A percentile compares a stretch with the other conserved stretches of the same genome.
These are phyloP conservation scores for Andrena chrysosceles DNA, from an alignment of 2,888 invertebrate genomes.

Conservation along the genomic window DNA sequence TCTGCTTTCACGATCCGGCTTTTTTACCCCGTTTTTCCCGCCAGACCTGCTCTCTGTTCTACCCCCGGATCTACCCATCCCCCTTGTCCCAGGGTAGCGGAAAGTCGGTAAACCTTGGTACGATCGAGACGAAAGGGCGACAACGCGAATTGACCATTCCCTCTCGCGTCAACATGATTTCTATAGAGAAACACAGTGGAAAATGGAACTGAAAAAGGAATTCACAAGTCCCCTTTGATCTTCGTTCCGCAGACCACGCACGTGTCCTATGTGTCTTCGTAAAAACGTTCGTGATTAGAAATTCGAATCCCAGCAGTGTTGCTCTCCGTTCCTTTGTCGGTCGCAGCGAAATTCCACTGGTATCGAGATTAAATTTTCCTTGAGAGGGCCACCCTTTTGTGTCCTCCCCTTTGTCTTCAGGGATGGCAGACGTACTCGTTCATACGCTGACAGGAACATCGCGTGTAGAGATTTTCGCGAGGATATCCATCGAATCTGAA, in stretches of 20 bases:
- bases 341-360: not conserved
- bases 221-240: slow-evolving; percentile 5
- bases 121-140: slow-evolving; percentile 32
- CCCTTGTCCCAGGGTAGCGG: not conserved
- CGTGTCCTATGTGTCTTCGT: not conserved
- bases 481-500: slow-evolving; percentile 9
- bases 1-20: slow-evolving; percentile 18
- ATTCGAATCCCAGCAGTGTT: not conserved
- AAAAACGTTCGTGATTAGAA: slow-evolving; percentile 27
- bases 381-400: not conserved
- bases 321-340: not conserved
- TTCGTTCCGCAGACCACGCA: not conserved
- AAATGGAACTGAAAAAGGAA: not conserved
- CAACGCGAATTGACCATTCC: slow-evolving; percentile 41
- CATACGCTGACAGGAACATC: not conserved
- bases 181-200: not conserved
- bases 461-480: not conserved
- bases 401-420: not conserved
- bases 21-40: slow-evolving; percentile 20
- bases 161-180: slow-evolving; percentile 29
- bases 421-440: not conserved
- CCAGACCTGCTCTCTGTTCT: slow-evolving; percentile 1
- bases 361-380: slow-evolving; percentile 29
- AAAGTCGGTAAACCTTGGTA: slow-evolving; percentile 56
- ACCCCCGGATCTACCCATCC: not conserved